A percentile compares a stretch with the other conserved stretches of the same genome.
Evolutionary conservation across 2,797 vertebrate species (phyloP).

Genomic region (Anguilla marmorata): DNA sequence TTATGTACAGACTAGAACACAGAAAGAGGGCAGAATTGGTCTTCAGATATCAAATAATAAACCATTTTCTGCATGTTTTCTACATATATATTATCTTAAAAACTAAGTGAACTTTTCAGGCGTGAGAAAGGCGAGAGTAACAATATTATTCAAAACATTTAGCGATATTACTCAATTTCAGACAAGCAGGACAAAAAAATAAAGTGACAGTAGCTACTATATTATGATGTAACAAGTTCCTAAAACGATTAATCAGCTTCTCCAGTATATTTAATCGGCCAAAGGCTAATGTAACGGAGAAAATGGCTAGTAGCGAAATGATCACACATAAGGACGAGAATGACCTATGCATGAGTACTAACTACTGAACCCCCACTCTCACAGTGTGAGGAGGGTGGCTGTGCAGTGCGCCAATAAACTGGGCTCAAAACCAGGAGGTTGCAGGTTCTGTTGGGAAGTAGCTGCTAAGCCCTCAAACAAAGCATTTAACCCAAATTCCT

Average conservation of each 20-base stretch:
- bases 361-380: background rate
- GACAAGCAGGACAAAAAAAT: background rate
- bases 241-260: background rate
- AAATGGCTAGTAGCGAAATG: background rate
- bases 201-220: background rate
- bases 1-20: background rate
- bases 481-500: background rate
- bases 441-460: background rate
- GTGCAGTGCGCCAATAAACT: background rate
- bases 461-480: background rate
- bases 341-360: background rate
- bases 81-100: background rate
- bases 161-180: background rate
- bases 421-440: background rate
- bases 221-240: constrained; percentile 1
- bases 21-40: background rate
- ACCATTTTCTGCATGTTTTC: background rate
- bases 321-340: background rate
- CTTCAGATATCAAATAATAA: background rate
- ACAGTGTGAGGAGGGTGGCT: background rate
- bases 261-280: background rate
- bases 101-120: background rate
- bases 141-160: constrained; percentile 1
- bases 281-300: background rate
- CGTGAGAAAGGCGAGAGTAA: background rate